Evolutionary conservation across 35 echinoderm and acorn worm genomes (phyloP), one percentile per base, ranked within the genome.

Genomic region (Holothuria glaberrima): DNA sequence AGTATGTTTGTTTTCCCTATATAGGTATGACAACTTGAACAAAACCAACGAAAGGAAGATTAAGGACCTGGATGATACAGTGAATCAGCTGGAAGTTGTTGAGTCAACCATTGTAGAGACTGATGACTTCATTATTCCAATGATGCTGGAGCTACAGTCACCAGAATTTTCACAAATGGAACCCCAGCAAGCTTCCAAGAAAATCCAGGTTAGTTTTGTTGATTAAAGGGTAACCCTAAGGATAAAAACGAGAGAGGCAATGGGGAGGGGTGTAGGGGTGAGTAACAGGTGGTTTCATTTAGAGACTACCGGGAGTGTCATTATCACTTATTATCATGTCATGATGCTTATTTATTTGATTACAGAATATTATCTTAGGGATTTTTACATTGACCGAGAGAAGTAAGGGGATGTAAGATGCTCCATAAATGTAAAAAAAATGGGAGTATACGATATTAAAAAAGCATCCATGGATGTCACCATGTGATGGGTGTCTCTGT

Each of bases 101-200:
- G 85, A 87, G 85, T 25, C 63, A 0, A 27, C 62, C 10, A 71
- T 87, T 21, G 44, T 44, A 29, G 85, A 87, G 19, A 22, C 85
- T 10, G 85, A 87, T 86, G 94, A 96, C 36, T 93, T 92, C 74
- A 80, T 93, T 41, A 61, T 96, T 29, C 94, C 94, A 9, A 38
- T 86, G 58, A 88, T 96, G 0, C 68, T 92, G 31, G 86, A 93
- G 60, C 86, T 96, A 3, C 87, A 91, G 60, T 90, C 94, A 30
- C 71, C 91, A 20, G 89, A 96, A 30, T 78, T 96, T 48, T 89
- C 90, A 86, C 88, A 90, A 68, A 52, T 90, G 87, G 91, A 96
- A 25, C 58, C 68, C 41, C 59, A 92, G 75, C 68, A 86, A 59
- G 54, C 82, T 90, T 80, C 92, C 59, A 82, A 81, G 83, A 89